A percentile compares a stretch with the other conserved stretches of the same genome.
phyloP scores from a whole-genome alignment of 2,113 vertebrate genomes.

The Entelurus aequoreus region DNA sequence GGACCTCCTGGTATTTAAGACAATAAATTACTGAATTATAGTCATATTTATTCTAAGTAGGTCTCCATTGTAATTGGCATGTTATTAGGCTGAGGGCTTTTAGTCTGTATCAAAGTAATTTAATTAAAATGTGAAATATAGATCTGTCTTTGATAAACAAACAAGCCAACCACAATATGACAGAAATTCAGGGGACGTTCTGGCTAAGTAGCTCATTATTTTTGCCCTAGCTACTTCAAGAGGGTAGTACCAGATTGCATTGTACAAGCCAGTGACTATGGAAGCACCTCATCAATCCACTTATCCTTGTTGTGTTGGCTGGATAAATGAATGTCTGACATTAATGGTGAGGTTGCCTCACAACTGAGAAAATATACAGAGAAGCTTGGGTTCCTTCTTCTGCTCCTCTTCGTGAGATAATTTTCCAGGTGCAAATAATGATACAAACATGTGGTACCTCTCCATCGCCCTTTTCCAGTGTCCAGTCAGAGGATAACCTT shows the following conservation, averaged over 20 bases:
- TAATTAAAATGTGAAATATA: conserved; percentile 91
- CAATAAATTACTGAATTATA: conserved; percentile 94
- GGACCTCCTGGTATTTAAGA: conserved; percentile 82
- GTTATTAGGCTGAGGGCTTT: conserved; percentile 94
- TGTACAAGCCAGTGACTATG: conserved; percentile 61
- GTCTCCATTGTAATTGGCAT: conserved; percentile 97
- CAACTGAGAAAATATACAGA: conserved; percentile 70
- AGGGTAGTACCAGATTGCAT: conserved; percentile 47
- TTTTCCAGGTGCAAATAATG: conserved; percentile 16
- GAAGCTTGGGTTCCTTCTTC: conserved; percentile 51
- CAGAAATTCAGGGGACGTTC: conserved; percentile 79
- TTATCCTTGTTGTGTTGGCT: conserved; percentile 70
- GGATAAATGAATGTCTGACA: conserved; percentile 74
- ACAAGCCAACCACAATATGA: conserved; percentile 87
- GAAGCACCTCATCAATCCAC: conserved; percentile 77
- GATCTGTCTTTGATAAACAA: conserved; percentile 94
- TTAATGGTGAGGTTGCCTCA: conserved; percentile 73
- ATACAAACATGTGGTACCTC: conserved; percentile 42
- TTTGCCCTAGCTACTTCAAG: conserved; percentile 71
- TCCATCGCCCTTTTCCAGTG: conserved; percentile 56
- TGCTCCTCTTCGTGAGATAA: conserved; percentile 23
- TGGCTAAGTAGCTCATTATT: conserved; percentile 87
- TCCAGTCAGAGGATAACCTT: conserved; percentile 74
- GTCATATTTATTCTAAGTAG: conserved; percentile 96
- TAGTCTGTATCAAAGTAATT: conserved; percentile 95